Evolutionary conservation across 1,140 invertebrate species (phyloP), one percentile per base, ranked within the genome.

Genomic region (Gryon sp.): DNA sequence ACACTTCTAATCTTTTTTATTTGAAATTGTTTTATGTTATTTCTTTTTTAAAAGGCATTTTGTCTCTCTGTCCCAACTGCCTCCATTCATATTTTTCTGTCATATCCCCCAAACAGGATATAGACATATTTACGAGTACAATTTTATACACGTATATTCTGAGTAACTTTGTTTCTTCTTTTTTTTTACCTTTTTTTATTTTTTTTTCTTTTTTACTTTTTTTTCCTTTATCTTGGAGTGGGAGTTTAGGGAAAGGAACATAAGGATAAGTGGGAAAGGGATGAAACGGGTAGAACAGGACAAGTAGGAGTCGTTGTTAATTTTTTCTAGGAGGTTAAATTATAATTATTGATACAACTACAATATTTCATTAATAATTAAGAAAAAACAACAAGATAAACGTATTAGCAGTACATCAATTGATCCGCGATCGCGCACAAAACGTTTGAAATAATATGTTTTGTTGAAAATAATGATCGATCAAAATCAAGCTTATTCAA

Each of bases 301-400:
- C 59, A 41, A 28, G 32, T 36, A 22, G 34, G 59, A 53, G 38
- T 43, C 22, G 24, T 66, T 69, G 80, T 86, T 86, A 86, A 83
- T 81, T 76, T 69, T n/a, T 77, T 82, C 78, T 84, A 86, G 77
- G 70, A 73, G 80, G 76, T 87, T 87, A 87, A 88, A 88, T 86
- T 85, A 87, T 87, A 87, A 85, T 88, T 82, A 85, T 81, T 75
- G 78, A 84, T 86, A 87, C 76, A 73, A 86, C 85, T 88, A 88
- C 82, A 73, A 84, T 86, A 88, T 85, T 86, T 80, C 81, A 84
- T 87, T 87, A 85, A 84, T 86, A 84, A 84, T 86, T 82, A 87
- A 80, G 78, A 82, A 86, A 48, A 86, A 87, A 86, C 83, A 86
- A 87, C 82, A 84, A 86, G 78, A 86, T 57, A 86, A 86, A 86